Evolutionary conservation across 2,113 vertebrate genomes (phyloP).

Genomic region (Desmodus rotundus): DNA sequence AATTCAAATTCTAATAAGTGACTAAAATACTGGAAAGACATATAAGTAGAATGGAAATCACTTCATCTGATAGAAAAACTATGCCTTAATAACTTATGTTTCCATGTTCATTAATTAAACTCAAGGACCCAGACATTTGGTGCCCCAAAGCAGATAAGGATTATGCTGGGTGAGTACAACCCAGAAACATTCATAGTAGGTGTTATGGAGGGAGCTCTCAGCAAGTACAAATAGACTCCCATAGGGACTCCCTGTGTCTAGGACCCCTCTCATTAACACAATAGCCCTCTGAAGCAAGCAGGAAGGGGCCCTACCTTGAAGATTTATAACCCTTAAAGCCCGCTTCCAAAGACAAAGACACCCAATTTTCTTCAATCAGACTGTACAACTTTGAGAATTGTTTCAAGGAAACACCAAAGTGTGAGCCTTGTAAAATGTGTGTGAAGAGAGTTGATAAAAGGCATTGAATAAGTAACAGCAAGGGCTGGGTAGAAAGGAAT

Average conservation of each 20-base stretch:
- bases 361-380: neutral
- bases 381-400: neutral
- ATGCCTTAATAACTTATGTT: neutral
- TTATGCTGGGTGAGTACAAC: neutral
- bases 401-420: neutral
- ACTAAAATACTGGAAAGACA: neutral
- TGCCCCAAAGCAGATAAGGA: neutral
- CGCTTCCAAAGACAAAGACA: neutral
- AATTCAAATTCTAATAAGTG: neutral
- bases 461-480: neutral
- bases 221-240: neutral
- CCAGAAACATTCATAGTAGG: neutral
- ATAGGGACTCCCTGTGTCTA: neutral
- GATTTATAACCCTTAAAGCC: neutral
- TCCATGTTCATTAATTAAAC: neutral
- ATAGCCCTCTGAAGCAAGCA: neutral
- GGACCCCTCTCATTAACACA: neutral
- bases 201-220: fast-evolving
- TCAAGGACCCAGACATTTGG: neutral
- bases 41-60: neutral
- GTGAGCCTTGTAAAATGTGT: neutral
- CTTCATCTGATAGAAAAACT: neutral
- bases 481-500: neutral
- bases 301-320: neutral
- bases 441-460: neutral